Percentiles rank a stretch among this genome's conserved stretches.
Conservation (phyloP, 2,113 vertebrate genomes). For the Pelobates fuscus region DNA sequence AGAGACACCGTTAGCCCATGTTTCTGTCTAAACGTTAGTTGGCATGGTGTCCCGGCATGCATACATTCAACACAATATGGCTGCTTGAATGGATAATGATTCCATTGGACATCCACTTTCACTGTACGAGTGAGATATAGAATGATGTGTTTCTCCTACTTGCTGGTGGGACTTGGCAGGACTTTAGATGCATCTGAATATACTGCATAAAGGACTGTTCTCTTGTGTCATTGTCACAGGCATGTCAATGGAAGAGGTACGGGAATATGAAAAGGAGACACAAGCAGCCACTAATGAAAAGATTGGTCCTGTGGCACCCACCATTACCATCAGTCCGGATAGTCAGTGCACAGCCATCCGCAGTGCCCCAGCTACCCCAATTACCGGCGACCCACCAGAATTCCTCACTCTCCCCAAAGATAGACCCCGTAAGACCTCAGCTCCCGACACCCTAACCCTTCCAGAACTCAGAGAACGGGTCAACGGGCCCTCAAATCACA, state of each 20-base stretch:
- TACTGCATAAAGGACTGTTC: background rate
- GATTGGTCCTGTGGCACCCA: slow-evolving; percentile 62
- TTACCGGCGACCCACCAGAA: slow-evolving; percentile 64
- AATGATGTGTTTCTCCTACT: too few species aligned
- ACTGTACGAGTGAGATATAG: too few species aligned
- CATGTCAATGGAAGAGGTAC: slow-evolving; percentile 73
- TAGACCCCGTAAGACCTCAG: slow-evolving; percentile 66
- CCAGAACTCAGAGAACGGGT: slow-evolving; percentile 58
- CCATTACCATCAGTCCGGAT: slow-evolving; percentile 62
- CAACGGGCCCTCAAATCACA: slow-evolving; percentile 51
- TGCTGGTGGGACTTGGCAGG: too few species aligned
- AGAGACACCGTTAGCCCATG: too few species aligned
- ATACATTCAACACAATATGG: too few species aligned
- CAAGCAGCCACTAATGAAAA: slow-evolving; percentile 74
- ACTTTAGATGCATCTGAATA: too few species aligned
- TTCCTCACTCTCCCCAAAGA: slow-evolving; percentile 67
- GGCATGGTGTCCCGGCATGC: too few species aligned
- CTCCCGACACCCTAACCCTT: slow-evolving; percentile 65
- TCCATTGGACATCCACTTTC: too few species aligned
- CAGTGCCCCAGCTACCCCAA: slow-evolving; percentile 65
- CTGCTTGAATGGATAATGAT: too few species aligned
- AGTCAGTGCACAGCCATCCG: slow-evolving; percentile 52
- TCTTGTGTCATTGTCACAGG: slow-evolving; percentile 50
- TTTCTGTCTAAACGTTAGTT: too few species aligned
- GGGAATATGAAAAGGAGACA: slow-evolving; percentile 66